phyloP scores from a whole-genome alignment of 2,113 vertebrate species.

The Tinamus guttatus region DNA sequence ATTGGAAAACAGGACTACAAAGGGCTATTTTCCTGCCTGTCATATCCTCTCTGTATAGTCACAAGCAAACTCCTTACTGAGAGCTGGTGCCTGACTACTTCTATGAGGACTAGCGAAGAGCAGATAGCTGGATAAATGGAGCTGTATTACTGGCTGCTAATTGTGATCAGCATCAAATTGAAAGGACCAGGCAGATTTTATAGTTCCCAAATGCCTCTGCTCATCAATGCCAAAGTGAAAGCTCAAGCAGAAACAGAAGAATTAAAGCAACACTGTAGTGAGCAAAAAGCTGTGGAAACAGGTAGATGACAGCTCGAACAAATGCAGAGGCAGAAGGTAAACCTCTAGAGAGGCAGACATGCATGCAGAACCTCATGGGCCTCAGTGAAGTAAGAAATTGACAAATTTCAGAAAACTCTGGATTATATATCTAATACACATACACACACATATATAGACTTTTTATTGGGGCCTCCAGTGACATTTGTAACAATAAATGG shows the following conservation, averaged over 20 bases:
- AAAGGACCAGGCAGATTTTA: neutral
- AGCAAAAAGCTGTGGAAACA: neutral
- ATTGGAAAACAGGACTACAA: neutral
- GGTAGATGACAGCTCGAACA: neutral
- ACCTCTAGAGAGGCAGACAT: slow-evolving; percentile 3
- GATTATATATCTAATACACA: neutral
- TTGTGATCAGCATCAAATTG: neutral
- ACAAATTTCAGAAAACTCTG: neutral
- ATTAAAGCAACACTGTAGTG: neutral
- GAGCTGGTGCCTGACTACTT: neutral
- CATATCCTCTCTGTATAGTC: neutral
- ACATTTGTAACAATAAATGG: neutral
- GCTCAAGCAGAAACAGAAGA: neutral
- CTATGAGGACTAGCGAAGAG: neutral
- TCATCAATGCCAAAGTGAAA: slow-evolving; percentile 12
- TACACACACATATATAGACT: neutral
- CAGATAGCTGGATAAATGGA: neutral
- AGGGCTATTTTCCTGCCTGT: neutral
- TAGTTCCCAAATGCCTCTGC: neutral
- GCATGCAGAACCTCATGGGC: neutral
- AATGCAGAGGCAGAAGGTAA: neutral
- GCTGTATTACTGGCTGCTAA: neutral
- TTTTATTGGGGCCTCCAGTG: slow-evolving; percentile 4
- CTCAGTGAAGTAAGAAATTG: neutral
- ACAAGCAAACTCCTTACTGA: neutral